These are phyloP conservation scores for Palloptera scutellata DNA, from an alignment of 2,888 invertebrate species.

Conservation along the genomic window DNA sequence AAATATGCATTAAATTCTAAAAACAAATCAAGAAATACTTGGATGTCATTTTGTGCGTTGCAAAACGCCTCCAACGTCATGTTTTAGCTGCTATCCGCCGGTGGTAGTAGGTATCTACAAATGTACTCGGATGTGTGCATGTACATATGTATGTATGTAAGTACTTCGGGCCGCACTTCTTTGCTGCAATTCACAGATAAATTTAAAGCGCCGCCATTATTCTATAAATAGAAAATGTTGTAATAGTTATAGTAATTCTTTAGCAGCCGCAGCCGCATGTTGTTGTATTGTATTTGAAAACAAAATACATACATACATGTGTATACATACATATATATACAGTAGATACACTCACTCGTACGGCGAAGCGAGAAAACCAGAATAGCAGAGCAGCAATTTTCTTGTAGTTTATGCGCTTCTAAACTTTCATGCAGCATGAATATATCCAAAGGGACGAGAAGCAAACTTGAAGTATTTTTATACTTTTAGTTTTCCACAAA, in stretches of 20 bases:
- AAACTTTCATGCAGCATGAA: too few species aligned
- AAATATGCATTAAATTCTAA: too few species aligned
- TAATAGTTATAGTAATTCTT: slow-evolving; percentile 23
- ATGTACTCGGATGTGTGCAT: background rate
- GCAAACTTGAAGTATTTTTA: too few species aligned
- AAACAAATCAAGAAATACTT: too few species aligned
- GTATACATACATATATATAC: background rate
- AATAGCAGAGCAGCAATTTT: background rate
- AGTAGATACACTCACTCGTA: too few species aligned
- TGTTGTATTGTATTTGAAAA: background rate
- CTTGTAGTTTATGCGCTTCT: too few species aligned
- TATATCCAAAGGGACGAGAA: too few species aligned
- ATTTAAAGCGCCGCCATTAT: slow-evolving; percentile 13
- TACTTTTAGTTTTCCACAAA: too few species aligned
- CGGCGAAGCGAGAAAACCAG: background rate
- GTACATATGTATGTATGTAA: background rate
- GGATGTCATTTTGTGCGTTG: too few species aligned
- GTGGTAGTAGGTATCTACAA: background rate
- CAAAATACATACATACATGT: background rate
- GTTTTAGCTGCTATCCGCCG: too few species aligned
- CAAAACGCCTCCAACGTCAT: too few species aligned
- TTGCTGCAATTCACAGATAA: slow-evolving; percentile 3
- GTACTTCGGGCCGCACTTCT: background rate
- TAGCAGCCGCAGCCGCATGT: background rate
- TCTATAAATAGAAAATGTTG: slow-evolving; percentile 29